A percentile compares a stretch with the other conserved stretches of the same genome.
phyloP scores from a whole-genome alignment of 2,113 vertebrate genomes.

The Cyprinodon tularosa region DNA sequence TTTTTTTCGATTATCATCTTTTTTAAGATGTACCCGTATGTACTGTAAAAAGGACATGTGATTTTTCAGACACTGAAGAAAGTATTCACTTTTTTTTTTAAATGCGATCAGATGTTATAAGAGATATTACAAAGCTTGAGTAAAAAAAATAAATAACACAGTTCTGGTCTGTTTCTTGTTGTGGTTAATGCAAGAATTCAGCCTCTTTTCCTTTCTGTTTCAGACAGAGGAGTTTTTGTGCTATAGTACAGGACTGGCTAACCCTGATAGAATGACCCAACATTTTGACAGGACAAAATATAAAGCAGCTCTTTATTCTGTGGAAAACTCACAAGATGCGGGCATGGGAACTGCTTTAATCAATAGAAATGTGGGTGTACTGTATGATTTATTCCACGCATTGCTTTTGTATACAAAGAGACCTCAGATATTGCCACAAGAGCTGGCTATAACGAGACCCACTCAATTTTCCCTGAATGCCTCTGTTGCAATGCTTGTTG shows the following conservation, averaged over 20 bases:
- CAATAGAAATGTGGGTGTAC: conserved; percentile 94
- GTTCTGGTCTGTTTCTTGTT: conserved; percentile 40
- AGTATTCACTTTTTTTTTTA: not conserved
- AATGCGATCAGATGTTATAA: not conserved
- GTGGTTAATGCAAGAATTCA: conserved; percentile 49
- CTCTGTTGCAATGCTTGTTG: conserved; percentile 92
- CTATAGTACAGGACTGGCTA: conserved; percentile 53
- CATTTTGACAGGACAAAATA: conserved; percentile 98
- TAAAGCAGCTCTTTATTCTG: conserved; percentile 97
- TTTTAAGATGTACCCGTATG: not conserved
- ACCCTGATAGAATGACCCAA: conserved; percentile 77
- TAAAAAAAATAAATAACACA: conserved; percentile 27
- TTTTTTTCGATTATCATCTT: not conserved
- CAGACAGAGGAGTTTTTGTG: conserved; percentile 70
- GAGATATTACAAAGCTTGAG: conserved; percentile 8
- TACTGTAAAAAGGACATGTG: not conserved
- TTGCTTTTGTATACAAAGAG: conserved; percentile 77
- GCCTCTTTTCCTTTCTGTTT: conserved; percentile 47
- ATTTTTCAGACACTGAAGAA: not conserved
- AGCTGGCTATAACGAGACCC: conserved; percentile 89
- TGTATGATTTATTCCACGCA: conserved; percentile 83
- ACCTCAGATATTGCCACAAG: conserved; percentile 89
- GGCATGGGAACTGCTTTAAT: conserved; percentile 95
- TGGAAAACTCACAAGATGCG: conserved; percentile 92
- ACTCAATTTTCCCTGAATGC: conserved; percentile 93